A percentile compares a stretch with the other conserved stretches of the same genome.
Evolutionary conservation across 2,888 invertebrate species (phyloP).

Genomic region (Eugnorisma glareosa): DNA sequence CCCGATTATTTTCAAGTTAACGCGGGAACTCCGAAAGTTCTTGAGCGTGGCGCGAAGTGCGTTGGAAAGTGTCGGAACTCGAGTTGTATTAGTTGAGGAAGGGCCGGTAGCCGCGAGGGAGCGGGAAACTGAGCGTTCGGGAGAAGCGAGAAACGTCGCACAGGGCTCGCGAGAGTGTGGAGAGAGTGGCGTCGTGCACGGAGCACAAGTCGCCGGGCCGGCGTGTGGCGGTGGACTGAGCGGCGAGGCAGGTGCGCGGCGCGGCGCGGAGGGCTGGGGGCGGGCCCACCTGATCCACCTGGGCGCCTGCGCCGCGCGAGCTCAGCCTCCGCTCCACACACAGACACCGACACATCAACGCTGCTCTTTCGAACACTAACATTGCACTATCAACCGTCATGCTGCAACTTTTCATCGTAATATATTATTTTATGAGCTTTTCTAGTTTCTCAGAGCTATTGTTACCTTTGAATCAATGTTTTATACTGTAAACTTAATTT

Average conservation of each 20-base stretch:
- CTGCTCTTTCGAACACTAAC: conserved; percentile 56
- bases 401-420: conserved; percentile 65
- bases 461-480: neutral
- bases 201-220: conserved; percentile 89
- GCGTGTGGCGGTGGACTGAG: conserved; percentile 86
- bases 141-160: conserved; percentile 88
- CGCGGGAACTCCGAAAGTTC: conserved; percentile 84
- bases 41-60: conserved; percentile 67
- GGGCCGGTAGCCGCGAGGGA: conserved; percentile 81
- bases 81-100: conserved; percentile 75
- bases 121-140: conserved; percentile 87
- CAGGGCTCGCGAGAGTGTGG: conserved; percentile 89
- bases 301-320: conserved; percentile 88
- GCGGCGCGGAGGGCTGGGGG: conserved; percentile 86
- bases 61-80: conserved; percentile 78
- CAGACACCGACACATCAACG: conserved; percentile 56
- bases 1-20: conserved; percentile 68
- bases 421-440: conserved; percentile 63
- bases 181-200: conserved; percentile 89
- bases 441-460: conserved; percentile 26
- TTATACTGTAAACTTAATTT: neutral
- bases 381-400: conserved; percentile 62
- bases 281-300: conserved; percentile 90
- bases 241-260: conserved; percentile 87
- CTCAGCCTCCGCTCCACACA: conserved; percentile 70